Evolutionary conservation across 1,140 invertebrate species (phyloP).

Genomic region (Ceratina calcarata): DNA sequence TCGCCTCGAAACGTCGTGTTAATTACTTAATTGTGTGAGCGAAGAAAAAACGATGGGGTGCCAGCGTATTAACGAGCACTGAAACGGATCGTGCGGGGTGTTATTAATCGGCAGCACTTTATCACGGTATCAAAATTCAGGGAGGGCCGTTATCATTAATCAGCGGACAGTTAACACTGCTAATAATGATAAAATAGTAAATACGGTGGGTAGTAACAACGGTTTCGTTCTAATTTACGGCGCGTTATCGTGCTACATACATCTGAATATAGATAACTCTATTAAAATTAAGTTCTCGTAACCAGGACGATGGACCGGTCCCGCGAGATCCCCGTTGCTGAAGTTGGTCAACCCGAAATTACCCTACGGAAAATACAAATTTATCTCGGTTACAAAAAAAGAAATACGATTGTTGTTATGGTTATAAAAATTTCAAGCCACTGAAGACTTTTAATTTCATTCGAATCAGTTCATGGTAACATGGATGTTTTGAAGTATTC

Average conservation of each 20-base stretch:
- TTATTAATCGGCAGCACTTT: not conserved
- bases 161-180: not conserved
- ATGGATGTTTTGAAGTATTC: too few species aligned
- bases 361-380: too few species aligned
- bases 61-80: too few species aligned
- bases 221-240: slow-evolving; percentile 1
- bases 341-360: not conserved
- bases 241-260: slow-evolving; percentile 5
- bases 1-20: too few species aligned
- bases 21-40: too few species aligned
- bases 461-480: too few species aligned
- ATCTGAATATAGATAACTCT: slow-evolving; percentile 24
- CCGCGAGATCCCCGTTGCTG: not conserved
- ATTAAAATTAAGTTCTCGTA: slow-evolving; percentile 36
- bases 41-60: too few species aligned
- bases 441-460: too few species aligned
- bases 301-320: not conserved
- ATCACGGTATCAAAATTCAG: slow-evolving; percentile 16
- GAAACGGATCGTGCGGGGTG: too few species aligned
- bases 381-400: too few species aligned
- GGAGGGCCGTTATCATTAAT: slow-evolving; percentile 4
- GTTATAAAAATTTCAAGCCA: too few species aligned
- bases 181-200: slow-evolving; percentile 31
- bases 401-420: too few species aligned
- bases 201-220: not conserved